phyloP scores from a whole-genome alignment of 2,888 invertebrate species.

The Epirrita christyi region DNA sequence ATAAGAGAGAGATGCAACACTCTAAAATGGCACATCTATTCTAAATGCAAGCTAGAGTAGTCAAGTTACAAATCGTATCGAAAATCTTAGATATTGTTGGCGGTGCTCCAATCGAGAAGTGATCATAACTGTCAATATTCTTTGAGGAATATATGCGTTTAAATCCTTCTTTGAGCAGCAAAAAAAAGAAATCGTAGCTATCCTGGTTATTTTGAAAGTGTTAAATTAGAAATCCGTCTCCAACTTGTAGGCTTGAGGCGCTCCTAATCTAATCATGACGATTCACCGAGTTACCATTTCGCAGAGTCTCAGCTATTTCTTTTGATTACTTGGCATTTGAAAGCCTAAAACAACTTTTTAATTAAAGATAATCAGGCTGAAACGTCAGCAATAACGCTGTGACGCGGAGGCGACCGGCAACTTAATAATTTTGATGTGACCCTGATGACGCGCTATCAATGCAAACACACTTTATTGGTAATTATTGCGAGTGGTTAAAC shows the following conservation, averaged over 20 bases:
- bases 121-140: constrained; percentile 85
- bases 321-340: constrained; percentile 76
- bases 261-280: constrained; percentile 75
- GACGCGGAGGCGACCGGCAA: constrained; percentile 66
- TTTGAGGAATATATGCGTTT: constrained; percentile 74
- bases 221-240: constrained; percentile 47
- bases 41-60: constrained; percentile 76
- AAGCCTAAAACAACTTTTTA: constrained; percentile 78
- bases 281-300: constrained; percentile 72
- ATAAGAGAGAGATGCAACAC: constrained; percentile 70
- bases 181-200: constrained; percentile 49
- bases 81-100: constrained; percentile 79
- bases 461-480: constrained; percentile 75
- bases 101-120: constrained; percentile 78
- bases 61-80: constrained; percentile 79
- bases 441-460: constrained; percentile 62
- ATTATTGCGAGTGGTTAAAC: constrained; percentile 76
- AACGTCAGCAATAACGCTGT: constrained; percentile 73
- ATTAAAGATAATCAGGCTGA: constrained; percentile 78
- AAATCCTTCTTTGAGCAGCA: constrained; percentile 53
- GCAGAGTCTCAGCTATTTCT: constrained; percentile 70
- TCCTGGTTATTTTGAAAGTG: constrained; percentile 36
- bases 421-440: constrained; percentile 69
- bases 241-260: constrained; percentile 53
- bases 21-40: constrained; percentile 76